These are phyloP conservation scores for Hyposoter didymator DNA, from an alignment of 2,888 invertebrate genomes.

Conservation along the genomic window DNA sequence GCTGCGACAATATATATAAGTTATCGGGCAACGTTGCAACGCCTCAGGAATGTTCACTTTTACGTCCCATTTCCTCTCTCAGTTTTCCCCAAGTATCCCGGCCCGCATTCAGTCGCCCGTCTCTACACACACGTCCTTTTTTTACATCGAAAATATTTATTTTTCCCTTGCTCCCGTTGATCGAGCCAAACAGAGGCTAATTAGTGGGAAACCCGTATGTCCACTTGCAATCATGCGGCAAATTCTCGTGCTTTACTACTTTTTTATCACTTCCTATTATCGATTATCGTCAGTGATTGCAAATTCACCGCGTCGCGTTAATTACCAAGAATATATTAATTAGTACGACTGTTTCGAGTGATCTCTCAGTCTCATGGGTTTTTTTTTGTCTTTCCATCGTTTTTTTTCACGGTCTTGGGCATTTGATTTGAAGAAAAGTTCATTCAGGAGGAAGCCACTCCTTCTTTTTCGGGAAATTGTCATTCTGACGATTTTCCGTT, in stretches of 20 bases:
- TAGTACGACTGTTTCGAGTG: neutral
- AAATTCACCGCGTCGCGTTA: neutral
- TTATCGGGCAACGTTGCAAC: slow-evolving; percentile 48
- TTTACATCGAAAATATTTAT: neutral
- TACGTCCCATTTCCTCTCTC: slow-evolving; percentile 72
- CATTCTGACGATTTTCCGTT: neutral
- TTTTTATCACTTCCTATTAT: neutral
- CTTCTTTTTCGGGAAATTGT: neutral
- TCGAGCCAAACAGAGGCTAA: neutral
- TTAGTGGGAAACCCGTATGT: neutral
- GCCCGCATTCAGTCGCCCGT: neutral
- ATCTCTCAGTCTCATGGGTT: neutral
- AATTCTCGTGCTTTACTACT: neutral
- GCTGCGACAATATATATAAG: slow-evolving; percentile 25
- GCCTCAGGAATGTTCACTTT: slow-evolving; percentile 75
- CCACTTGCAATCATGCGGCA: neutral
- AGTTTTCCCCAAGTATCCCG: slow-evolving; percentile 68
- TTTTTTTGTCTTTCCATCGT: neutral
- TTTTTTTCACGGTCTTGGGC: neutral
- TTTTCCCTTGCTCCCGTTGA: neutral
- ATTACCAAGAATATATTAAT: neutral
- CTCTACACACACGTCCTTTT: neutral
- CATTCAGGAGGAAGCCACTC: too few species aligned
- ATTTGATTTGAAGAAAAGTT: neutral
- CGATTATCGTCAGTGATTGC: neutral